Conservation (phyloP, 2,888 invertebrate genomes). For the Idaea straminata region DNA sequence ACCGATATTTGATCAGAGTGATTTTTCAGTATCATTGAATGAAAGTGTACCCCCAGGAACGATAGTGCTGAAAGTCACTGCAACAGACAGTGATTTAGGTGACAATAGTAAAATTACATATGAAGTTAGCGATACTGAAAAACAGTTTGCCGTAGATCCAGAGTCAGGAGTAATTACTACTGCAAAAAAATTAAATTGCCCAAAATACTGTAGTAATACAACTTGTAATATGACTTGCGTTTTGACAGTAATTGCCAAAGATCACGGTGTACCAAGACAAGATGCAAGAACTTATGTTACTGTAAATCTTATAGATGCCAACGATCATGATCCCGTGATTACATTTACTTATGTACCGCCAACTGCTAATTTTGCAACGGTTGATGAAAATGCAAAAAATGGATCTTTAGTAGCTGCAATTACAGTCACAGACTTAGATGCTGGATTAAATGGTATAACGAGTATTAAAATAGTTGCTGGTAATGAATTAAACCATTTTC, state of each 20-base stretch:
- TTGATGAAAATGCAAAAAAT: conserved; percentile 95
- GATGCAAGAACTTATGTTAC: conserved; percentile 96
- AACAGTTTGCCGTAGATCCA: conserved; percentile 94
- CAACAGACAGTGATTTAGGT: conserved; percentile 94
- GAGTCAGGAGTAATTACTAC: conserved; percentile 95
- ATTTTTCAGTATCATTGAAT: conserved; percentile 94
- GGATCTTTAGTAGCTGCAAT: conserved; percentile 96
- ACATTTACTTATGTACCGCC: conserved; percentile 92
- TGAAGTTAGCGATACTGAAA: conserved; percentile 90
- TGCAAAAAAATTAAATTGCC: conserved; percentile 88
- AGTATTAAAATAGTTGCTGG: conserved; percentile 91
- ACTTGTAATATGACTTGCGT: conserved; percentile 96
- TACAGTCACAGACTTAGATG: conserved; percentile 94
- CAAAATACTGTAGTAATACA: conserved; percentile 86
- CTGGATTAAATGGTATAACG: conserved; percentile 94
- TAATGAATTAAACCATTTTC: conserved; percentile 94
- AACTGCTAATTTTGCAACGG: conserved; percentile 92
- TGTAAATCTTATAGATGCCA: conserved; percentile 94
- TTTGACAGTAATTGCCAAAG: conserved; percentile 95
- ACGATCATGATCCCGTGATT: conserved; percentile 96
- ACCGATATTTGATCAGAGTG: conserved; percentile 96
- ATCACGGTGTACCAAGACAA: conserved; percentile 94
- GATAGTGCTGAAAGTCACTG: conserved; percentile 93
- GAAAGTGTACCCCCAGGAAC: conserved; percentile 96
- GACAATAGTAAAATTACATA: conserved; percentile 96